Evolutionary conservation across 1,140 invertebrate species (phyloP).

Genomic region (Stratiolaelaps scimitus): DNA sequence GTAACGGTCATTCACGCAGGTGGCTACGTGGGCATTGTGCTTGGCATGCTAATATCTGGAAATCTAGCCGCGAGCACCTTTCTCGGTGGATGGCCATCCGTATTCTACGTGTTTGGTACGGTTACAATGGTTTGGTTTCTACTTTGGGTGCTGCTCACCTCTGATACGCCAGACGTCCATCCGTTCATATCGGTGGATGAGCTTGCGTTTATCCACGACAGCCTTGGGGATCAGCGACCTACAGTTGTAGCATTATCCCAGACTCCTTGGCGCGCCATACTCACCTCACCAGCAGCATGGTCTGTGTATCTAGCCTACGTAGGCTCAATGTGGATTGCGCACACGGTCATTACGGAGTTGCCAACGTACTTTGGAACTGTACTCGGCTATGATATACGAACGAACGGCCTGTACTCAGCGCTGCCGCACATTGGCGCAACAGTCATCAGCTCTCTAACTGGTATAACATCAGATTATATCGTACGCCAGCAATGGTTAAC

Average conservation of each 20-base stretch:
- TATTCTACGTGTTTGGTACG: conserved; percentile 35
- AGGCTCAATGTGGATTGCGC: conserved; percentile 39
- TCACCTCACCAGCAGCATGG: conserved; percentile 25
- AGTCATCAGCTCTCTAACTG: neutral
- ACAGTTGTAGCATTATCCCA: too few species aligned
- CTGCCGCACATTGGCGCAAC: neutral
- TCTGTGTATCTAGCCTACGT: too few species aligned
- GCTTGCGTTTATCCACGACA: conserved; percentile 30
- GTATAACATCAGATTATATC: neutral
- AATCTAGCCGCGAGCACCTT: conserved; percentile 32
- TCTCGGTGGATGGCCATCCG: conserved; percentile 34
- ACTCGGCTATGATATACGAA: conserved; percentile 66
- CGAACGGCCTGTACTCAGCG: neutral
- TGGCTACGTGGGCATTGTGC: conserved; percentile 29
- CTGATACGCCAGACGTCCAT: conserved; percentile 35
- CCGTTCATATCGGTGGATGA: conserved; percentile 21
- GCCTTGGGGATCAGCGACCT: neutral
- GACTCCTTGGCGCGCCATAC: neutral
- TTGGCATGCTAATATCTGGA: conserved; percentile 33
- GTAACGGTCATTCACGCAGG: conserved; percentile 13
- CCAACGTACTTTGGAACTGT: conserved; percentile 85
- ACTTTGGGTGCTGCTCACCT: conserved; percentile 40
- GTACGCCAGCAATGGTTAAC: neutral
- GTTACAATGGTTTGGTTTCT: conserved; percentile 38
- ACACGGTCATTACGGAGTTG: conserved; percentile 78